phyloP scores from a whole-genome alignment of 2,113 vertebrate genomes.

The Gymnogyps californianus region DNA sequence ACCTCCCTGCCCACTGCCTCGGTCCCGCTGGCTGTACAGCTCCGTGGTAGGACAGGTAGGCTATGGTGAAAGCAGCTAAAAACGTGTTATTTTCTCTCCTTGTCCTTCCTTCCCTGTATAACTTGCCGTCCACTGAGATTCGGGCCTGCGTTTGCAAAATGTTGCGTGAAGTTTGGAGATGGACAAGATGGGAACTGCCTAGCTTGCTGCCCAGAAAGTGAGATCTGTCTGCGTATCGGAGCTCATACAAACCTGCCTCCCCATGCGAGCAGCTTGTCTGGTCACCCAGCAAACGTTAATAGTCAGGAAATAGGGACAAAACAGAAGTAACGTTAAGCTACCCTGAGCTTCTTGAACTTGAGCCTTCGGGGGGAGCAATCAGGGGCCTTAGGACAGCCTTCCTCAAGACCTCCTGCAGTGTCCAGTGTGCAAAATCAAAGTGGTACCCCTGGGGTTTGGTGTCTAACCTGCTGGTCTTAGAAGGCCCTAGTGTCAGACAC shows the following conservation, averaged over 20 bases:
- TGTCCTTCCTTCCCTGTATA: neutral
- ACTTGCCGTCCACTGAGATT: neutral
- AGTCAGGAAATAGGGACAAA: neutral
- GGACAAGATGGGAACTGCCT: neutral
- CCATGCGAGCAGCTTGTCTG: neutral
- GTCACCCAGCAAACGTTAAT: neutral
- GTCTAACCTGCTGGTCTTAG: neutral
- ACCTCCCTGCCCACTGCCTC: neutral
- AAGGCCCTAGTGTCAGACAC: neutral
- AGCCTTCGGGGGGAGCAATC: neutral
- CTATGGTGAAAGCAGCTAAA: neutral
- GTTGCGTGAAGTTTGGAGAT: neutral
- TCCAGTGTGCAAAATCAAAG: neutral
- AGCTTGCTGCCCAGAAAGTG: neutral
- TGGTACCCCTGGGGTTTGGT: neutral
- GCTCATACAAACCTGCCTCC: neutral
- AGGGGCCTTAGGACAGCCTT: neutral
- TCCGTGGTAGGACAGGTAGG: neutral
- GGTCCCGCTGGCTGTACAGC: rapidly evolving
- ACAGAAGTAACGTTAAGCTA: neutral
- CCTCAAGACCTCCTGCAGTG: neutral
- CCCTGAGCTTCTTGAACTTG: neutral
- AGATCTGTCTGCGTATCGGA: neutral
- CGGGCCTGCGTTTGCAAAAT: neutral
- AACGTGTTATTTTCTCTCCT: neutral